Conservation (phyloP, 2,113 vertebrate species). For the Eclectus roratus region DNA sequence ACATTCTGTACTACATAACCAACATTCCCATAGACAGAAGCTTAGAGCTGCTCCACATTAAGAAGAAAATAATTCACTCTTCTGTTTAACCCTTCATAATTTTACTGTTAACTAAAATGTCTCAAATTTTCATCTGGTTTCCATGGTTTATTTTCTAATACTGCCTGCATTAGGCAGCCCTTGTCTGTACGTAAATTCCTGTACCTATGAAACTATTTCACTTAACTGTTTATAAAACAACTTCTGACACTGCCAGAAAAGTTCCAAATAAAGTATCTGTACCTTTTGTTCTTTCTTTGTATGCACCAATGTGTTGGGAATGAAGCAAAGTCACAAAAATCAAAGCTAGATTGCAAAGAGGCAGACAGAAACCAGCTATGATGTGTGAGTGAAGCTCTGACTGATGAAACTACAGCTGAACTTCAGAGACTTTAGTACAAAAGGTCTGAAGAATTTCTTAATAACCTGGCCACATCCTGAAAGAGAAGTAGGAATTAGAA, state of each 20-base stretch:
- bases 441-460: neutral
- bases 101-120: neutral
- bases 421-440: neutral
- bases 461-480: neutral
- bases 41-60: neutral
- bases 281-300: neutral
- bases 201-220: neutral
- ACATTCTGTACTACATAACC: neutral
- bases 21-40: neutral
- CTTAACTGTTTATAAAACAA: neutral
- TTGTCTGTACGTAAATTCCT: neutral
- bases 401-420: neutral
- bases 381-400: neutral
- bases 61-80: neutral
- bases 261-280: neutral
- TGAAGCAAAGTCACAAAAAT: neutral
- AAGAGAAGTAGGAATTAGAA: neutral
- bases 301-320: neutral
- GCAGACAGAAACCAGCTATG: neutral
- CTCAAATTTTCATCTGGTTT: neutral
- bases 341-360: neutral
- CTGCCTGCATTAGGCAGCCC: neutral
- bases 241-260: neutral
- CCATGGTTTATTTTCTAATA: neutral
- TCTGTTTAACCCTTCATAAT: neutral